Evolutionary conservation across 2,113 vertebrate species (phyloP), one percentile per base, ranked within the genome.

Genomic region (Pteronura brasiliensis): DNA sequence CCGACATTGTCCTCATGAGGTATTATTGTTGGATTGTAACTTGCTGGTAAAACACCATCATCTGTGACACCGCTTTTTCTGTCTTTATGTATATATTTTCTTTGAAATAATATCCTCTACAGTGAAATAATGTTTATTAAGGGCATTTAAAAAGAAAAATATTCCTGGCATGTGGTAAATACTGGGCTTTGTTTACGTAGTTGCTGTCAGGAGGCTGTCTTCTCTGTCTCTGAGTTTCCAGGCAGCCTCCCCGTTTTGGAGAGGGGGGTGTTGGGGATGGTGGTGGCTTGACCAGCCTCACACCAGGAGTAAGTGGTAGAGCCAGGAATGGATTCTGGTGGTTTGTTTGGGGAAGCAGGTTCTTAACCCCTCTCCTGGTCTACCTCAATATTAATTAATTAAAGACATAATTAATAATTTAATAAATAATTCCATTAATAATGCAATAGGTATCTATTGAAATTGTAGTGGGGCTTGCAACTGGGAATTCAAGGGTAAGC

Each of bases 381-480:
- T 17, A 36, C 65, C 25, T 96, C 44, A 44, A 34, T 82, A 76
- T 90, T 67, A 67, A 93, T 67, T 79, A 77, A 63, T 67, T 86
- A 34, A 52, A 93, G 61, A 72, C 18, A 17, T 9, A 34, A 36
- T 61, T 88, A 52, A 69, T 87, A 69, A 83, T 80, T 92, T 80
- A 92, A 96, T 27, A 92, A 79, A 63, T 69, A 86, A 61, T 80
- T 14, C 63, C 59, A 74, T 77, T 59, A 63, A 21, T 81, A 84
- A 23, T 83, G 69, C n/a, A 81, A 15, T 44, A 92, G 79, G 55
- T 36, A 31, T 1, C 4, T 65, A n/a, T 10, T 79, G 49, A 67
- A 74, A 42, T 59, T 90, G 59, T 59, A 21, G 14, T 44, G 31
- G 55, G 36, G 59, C 18, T 42, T 81, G 36, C 34, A 23, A 8